phyloP scores from a whole-genome alignment of 2,888 invertebrate genomes.

The Sturmia bella region DNA sequence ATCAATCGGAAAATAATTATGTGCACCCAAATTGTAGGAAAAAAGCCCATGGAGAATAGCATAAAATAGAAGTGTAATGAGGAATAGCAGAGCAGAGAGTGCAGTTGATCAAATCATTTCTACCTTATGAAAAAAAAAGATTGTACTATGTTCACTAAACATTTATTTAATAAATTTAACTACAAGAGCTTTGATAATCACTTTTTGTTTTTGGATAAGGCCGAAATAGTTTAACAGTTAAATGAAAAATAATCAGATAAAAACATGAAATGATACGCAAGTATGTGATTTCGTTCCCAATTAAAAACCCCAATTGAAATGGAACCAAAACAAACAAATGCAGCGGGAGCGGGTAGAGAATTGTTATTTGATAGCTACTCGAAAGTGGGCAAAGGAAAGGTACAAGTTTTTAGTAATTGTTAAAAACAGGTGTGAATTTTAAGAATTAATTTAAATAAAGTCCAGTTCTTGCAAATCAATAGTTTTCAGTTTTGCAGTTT shows the following conservation, averaged over 20 bases:
- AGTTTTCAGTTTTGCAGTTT: constrained; percentile 4
- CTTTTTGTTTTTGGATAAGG: too few relatives aligned
- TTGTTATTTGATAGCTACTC: neutral
- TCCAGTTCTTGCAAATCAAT: neutral
- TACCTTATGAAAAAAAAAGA: too few relatives aligned
- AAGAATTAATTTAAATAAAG: neutral
- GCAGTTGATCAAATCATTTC: too few relatives aligned
- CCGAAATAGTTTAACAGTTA: neutral
- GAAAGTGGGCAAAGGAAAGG: neutral
- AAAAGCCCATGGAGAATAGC: too few relatives aligned
- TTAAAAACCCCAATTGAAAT: constrained; percentile 27
- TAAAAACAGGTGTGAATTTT: constrained; percentile 2
- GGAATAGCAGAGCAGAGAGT: too few relatives aligned
- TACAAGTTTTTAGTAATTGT: constrained; percentile 28
- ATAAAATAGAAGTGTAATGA: too few relatives aligned
- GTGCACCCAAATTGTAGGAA: neutral
- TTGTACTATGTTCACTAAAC: too few relatives aligned
- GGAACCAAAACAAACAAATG: constrained; percentile 41
- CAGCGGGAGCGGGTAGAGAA: constrained; percentile 9
- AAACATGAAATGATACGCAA: constrained; percentile 10
- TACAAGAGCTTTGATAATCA: too few relatives aligned
- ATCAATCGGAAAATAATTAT: neutral
- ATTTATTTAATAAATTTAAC: too few relatives aligned
- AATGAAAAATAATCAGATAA: neutral
- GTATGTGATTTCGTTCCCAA: neutral